Conservation (phyloP, 2,888 invertebrate genomes). For the Eugnorisma glareosa region DNA sequence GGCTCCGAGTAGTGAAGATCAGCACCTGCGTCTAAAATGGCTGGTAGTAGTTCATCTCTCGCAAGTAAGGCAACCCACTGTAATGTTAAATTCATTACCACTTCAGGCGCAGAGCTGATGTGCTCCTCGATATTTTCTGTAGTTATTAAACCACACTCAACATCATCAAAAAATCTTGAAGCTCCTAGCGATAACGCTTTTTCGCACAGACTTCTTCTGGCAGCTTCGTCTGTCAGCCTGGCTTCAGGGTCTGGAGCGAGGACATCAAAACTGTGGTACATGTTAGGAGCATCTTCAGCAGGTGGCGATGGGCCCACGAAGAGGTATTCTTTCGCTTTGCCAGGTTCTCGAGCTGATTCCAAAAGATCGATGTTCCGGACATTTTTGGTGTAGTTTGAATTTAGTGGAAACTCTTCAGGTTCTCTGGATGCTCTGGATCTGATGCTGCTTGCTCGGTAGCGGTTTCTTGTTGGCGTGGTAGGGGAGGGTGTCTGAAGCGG, state of each 20-base stretch:
- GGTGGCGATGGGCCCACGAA: conserved; percentile 95
- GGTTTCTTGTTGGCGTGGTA: conserved; percentile 77
- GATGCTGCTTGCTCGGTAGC: conserved; percentile 81
- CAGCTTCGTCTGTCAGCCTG: conserved; percentile 93
- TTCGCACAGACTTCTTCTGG: conserved; percentile 93
- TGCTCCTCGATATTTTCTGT: conserved; percentile 91
- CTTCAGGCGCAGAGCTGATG: conserved; percentile 91
- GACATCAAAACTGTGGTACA: conserved; percentile 94
- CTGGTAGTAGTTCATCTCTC: conserved; percentile 93
- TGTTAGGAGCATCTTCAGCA: conserved; percentile 94
- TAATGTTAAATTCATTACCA: conserved; percentile 93
- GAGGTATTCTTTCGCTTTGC: conserved; percentile 93
- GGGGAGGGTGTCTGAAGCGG: conserved; percentile 81
- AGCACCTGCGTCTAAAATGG: conserved; percentile 92
- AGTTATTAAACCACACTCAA: conserved; percentile 93
- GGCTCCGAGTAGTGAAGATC: conserved; percentile 93
- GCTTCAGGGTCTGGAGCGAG: conserved; percentile 93
- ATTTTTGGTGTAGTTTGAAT: conserved; percentile 81
- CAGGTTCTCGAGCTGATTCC: conserved; percentile 91
- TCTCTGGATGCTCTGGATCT: conserved; percentile 82
- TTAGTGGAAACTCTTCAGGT: conserved; percentile 91
- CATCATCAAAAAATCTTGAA: conserved; percentile 93
- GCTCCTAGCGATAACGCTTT: conserved; percentile 93
- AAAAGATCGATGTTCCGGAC: conserved; percentile 88
- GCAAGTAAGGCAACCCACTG: conserved; percentile 94